A percentile compares a stretch with the other conserved stretches of the same genome.
Conservation (phyloP, 2,888 invertebrate genomes). For the Cosmopolites sordidus region DNA sequence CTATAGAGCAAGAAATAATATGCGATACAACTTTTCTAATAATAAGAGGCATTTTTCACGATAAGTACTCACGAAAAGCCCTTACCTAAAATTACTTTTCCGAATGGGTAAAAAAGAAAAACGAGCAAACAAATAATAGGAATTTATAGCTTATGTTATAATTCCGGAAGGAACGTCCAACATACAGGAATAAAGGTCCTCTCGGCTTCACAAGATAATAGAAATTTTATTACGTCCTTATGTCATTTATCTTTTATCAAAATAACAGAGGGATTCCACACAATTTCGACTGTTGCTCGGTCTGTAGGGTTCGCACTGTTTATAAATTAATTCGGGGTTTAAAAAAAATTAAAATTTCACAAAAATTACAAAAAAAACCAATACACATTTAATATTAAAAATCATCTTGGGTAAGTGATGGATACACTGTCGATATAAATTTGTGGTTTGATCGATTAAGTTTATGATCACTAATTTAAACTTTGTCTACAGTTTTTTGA, state of each 20-base stretch:
- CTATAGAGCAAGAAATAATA: not conserved
- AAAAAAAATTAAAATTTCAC: too few species aligned
- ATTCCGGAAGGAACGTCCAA: conserved; percentile 24
- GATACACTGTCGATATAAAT: too few species aligned
- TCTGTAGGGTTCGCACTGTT: not conserved
- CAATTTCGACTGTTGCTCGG: not conserved
- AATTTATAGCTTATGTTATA: conserved; percentile 29
- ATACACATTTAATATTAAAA: too few species aligned
- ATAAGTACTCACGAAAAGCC: conserved; percentile 22
- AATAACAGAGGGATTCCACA: conserved; percentile 16
- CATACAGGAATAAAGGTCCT: conserved; percentile 25
- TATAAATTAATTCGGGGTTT: too few species aligned
- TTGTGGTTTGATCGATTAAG: too few species aligned
- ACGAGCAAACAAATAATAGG: conserved; percentile 29
- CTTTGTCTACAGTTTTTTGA: too few species aligned
- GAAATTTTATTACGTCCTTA: conserved; percentile 28
- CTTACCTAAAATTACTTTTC: conserved; percentile 28
- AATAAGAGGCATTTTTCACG: conserved; percentile 22
- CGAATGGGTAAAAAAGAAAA: conserved; percentile 25
- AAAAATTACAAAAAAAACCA: too few species aligned
- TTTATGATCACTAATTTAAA: too few species aligned
- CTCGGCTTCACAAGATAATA: conserved; percentile 23
- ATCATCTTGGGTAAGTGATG: too few species aligned
- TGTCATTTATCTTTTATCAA: conserved; percentile 29
- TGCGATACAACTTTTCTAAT: conserved; percentile 15